These are phyloP conservation scores for Scaptomyza parva DNA, from an alignment of 2,888 invertebrate genomes.

Conservation along the genomic window DNA sequence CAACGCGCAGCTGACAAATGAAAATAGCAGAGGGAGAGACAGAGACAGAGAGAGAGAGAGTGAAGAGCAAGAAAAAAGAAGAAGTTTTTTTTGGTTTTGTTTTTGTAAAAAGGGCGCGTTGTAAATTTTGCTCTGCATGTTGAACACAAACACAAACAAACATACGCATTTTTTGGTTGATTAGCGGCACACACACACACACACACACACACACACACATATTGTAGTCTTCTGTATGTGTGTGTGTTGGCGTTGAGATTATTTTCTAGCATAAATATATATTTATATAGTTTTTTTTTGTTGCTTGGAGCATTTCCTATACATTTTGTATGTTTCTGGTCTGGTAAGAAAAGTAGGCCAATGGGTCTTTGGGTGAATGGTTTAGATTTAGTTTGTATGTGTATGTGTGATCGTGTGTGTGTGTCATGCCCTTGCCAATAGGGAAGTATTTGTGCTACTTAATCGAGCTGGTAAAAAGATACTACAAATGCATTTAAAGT, in stretches of 20 bases:
- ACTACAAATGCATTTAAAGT: no score
- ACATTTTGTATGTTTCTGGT: constrained; percentile 55
- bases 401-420: constrained; percentile 4
- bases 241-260: constrained; percentile 73
- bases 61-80: constrained; percentile 25
- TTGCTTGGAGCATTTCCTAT: constrained; percentile 59
- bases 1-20: constrained; percentile 65
- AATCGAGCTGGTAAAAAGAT: constrained; percentile 7
- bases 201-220: constrained; percentile 14
- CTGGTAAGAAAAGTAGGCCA: constrained; percentile 80
- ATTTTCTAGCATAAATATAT: constrained; percentile 68
- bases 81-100: constrained; percentile 40
- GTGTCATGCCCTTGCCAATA: constrained; percentile 52
- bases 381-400: constrained; percentile 63
- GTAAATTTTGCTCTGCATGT: constrained; percentile 64
- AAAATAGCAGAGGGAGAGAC: no score
- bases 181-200: constrained; percentile 54
- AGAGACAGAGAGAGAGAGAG: no score
- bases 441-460: constrained; percentile 26
- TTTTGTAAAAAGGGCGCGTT: constrained; percentile 66
- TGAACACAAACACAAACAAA: constrained; percentile 41
- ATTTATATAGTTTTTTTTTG: constrained; percentile 38
- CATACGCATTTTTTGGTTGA: constrained; percentile 44
- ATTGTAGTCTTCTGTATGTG: constrained; percentile 51
- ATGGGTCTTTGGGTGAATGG: constrained; percentile 82